Evolutionary conservation across 2,113 vertebrate species (phyloP), one percentile per base, ranked within the genome.

Genomic region (Alexandromys fortis): DNA sequence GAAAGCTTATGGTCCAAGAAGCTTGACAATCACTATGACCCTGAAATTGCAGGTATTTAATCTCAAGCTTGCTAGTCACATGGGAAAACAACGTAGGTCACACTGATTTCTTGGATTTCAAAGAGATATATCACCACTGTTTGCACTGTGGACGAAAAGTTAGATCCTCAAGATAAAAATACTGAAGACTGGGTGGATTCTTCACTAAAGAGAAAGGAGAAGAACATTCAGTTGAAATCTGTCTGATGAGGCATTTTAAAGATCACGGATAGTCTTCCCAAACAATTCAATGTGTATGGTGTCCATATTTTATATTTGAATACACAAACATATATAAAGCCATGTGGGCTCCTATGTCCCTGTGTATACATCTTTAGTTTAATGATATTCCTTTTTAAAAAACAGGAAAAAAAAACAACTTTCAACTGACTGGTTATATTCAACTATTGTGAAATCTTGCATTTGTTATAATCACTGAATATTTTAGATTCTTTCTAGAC

Each of bases 401-500:
- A 7, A 21, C 42, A 86, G 6, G n/a, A 70, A 70, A 16, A 83
- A 63, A 67, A 65, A 63, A n/a, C 6, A 89, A 70, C 86, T 75
- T 72, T 92, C 26, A 75, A 49, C 49, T 86, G 78, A 78, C n/a
- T 91, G 38, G 38, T 77, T 95, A 68, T 65, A 78, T 2, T 85
- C 28, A 49, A 16, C 95, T 96, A 96, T 88, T 86, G 93, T 86
- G 86, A 95, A 81, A 86, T 73, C 82, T 92, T 94, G 16, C 63
- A 76, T 92, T 90, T 90, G 52, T 91, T 67, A 94, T 63, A 94
- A 73, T 97, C 90, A 95, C 19, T 86, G 77, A 75, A n/a, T 90
- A 86, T 76, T 79, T 97, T 86, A 96, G 58, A 65, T 38, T 92
- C 52, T 87, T 7, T 90, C 77, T 58, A 0, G 55, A 26, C 35